Evolutionary conservation across 2,888 invertebrate genomes (phyloP), one percentile per base, ranked within the genome.

Genomic region (Anthoptus insignis): DNA sequence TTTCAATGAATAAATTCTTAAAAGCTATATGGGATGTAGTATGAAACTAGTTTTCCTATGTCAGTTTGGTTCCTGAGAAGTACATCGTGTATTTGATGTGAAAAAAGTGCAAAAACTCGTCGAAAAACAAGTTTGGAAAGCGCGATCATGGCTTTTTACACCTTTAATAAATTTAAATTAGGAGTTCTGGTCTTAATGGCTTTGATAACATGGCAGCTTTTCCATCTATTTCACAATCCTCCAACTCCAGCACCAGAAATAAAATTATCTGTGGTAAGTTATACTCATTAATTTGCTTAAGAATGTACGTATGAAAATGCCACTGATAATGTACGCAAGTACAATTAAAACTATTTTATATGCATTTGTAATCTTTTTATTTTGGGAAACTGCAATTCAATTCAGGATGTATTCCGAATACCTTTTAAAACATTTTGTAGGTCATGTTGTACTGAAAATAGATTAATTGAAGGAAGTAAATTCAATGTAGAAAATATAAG

Each of bases 141-240:
- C 34, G 27, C 29, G 11, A 57, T 42, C 19, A 79, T 93, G 93
- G 87, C 87, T 67, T 91, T 91, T 76, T 91, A 89, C 78, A 86
- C 87, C 0, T 91, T 89, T 74, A 92, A 87, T 76, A 84, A 89
- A 60, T 93, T 91, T 69, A 88, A 88, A 75, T 76, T 93, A 64
- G 76, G 92, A 53, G 91, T 93, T 70, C 74, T 92, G 32, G 73
- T 92, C 47, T 78, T 93, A 66, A 60, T 91, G 50, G 79, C 80
- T n/a, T 76, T 93, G 67, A 93, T 93, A 73, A 78, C 89, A 77
- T 93, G 92, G 92, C 93, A 93, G 76, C 76, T 87, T 61, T 83
- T 88, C 64, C 86, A 87, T 24, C 75, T 92, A 45, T 75, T 89
- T 66, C 81, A 83, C 24, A 84, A 86, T 76, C 74, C 80, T 29